Conservation (phyloP, 2,797 vertebrate genomes). For the Aeoliscus strigatus region DNA sequence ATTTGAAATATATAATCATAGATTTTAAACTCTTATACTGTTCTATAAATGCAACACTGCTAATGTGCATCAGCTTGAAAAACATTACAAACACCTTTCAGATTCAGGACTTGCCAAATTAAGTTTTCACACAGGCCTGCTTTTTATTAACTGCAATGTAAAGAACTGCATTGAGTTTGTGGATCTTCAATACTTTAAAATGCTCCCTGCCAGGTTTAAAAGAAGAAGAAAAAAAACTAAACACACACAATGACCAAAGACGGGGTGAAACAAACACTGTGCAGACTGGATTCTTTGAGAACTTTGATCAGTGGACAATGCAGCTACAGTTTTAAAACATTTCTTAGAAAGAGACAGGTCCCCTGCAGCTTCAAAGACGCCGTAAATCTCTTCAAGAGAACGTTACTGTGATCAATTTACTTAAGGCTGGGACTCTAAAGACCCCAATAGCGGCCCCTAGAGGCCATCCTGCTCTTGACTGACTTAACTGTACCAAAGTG, state of each 20-base stretch:
- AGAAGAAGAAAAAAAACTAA: constrained; percentile 54
- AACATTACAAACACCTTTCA: constrained; percentile 8
- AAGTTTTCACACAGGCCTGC: too few species aligned
- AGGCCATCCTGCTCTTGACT: constrained; percentile 15
- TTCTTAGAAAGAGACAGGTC: constrained; percentile 6
- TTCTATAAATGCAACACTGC: constrained; percentile 63
- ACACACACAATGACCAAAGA: constrained; percentile 34
- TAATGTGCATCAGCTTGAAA: constrained; percentile 35
- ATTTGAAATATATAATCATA: constrained; percentile 60
- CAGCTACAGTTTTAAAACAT: constrained; percentile 17
- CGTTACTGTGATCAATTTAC: constrained; percentile 15
- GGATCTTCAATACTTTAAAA: constrained; percentile 56
- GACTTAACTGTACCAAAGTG: constrained; percentile 7
- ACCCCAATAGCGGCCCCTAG: constrained; percentile 13
- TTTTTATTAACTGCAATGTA: constrained; percentile 29
- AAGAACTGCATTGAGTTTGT: constrained; percentile 49
- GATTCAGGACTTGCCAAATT: constrained; percentile 25
- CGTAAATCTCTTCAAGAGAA: constrained; percentile 26
- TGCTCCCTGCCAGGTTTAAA: constrained; percentile 61
- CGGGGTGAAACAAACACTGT: constrained; percentile 35
- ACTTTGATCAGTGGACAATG: constrained; percentile 32
- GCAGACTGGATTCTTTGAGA: constrained; percentile 29
- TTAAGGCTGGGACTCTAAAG: constrained; percentile 13
- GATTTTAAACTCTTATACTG: constrained; percentile 58
- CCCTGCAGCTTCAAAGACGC: constrained; percentile 23